Conservation (phyloP, 2,797 vertebrate genomes). For the Sebastes nivosus region DNA sequence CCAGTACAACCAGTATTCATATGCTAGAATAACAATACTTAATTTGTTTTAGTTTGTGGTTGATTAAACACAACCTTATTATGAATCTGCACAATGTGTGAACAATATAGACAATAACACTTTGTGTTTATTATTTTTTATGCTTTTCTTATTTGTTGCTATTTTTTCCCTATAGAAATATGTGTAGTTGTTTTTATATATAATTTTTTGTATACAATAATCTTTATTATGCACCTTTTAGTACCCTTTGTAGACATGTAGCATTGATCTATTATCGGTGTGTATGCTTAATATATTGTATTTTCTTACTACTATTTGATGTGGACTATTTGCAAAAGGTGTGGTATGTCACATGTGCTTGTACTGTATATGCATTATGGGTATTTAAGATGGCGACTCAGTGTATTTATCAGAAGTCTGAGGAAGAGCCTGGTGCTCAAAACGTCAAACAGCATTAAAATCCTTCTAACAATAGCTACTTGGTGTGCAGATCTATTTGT, state of each 20-base stretch:
- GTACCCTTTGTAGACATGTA: neutral
- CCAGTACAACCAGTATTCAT: neutral
- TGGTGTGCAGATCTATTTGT: neutral
- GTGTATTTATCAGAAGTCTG: rapidly evolving
- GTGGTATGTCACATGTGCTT: neutral
- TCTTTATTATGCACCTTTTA: neutral
- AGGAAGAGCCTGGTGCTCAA: neutral
- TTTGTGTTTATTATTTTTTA: too few species aligned
- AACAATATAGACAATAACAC: neutral
- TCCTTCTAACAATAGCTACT: rapidly evolving
- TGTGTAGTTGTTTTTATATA: neutral
- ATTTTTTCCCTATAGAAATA: neutral
- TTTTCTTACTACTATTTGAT: neutral
- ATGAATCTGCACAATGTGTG: neutral
- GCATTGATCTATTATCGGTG: neutral
- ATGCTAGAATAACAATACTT: neutral
- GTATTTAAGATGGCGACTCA: neutral
- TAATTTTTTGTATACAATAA: neutral
- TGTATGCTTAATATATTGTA: neutral
- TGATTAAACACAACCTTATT: neutral
- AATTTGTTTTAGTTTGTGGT: neutral
- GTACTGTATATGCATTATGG: neutral
- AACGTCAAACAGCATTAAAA: too few species aligned
- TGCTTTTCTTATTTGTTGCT: neutral
- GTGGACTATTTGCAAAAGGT: neutral